Evolutionary conservation across 2,888 invertebrate genomes (phyloP), one percentile per base, ranked within the genome.

Genomic region (Chloroclysta siterata): DNA sequence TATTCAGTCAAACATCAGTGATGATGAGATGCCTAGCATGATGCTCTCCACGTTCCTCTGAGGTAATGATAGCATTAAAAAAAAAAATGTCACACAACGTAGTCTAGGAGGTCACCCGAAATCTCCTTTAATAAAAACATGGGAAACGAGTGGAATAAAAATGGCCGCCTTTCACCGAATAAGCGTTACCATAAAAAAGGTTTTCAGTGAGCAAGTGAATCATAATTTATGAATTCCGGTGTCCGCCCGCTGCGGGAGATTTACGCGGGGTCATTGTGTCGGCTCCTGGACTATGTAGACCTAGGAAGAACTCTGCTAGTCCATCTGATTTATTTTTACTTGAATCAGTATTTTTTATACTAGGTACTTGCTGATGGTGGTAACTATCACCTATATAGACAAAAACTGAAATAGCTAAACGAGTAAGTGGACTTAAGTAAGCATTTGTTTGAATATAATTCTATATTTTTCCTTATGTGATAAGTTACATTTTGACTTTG

Each of bases 201-300:
- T 91, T 92, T 92, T 90, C 92, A 89, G 90, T 88, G 89, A 90
- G 90, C 91, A 90, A 92, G 91, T 91, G 92, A 91, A 92, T 92
- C 92, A 92, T 92, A 91, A 92, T 92, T 92, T 92, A 92, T 92
- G 92, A 92, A 92, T 92, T 90, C 90, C 91, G 90, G 87, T 87
- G 90, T 90, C 88, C 85, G 87, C 76, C 77, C 73, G 80, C 68
- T 65, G 76, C 72, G 72, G 80, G 90, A 91, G 92, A 92, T 91
- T 92, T 92, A 92, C 91, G 88, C 82, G 78, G 88, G 92, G 92
- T 90, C 92, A 90, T 87, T 88, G 90, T 88, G 90, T 89, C 86
- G 86, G 63, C 79, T 84, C 84, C 82, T 82, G 80, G 80, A 66
- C 85, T 84, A 83, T 78, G 73, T 75, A 82, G 82, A 78, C 63